Evolutionary conservation across 1,140 invertebrate species (phyloP).

Genomic region (Scaptodrosophila lebanonensis): DNA sequence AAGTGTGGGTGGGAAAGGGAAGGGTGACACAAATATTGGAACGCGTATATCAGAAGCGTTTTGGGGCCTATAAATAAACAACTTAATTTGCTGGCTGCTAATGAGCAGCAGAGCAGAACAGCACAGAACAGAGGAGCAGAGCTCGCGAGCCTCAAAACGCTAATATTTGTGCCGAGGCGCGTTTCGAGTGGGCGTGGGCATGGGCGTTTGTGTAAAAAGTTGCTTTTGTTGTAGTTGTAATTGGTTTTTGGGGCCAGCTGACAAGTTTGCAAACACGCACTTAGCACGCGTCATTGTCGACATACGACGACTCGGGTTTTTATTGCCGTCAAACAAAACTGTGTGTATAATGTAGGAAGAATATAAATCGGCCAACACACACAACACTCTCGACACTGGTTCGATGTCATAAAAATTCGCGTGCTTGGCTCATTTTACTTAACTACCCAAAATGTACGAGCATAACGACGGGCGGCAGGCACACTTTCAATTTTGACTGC

Average conservation of each 20-base stretch:
- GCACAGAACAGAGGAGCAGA: too few species aligned
- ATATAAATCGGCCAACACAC: too few species aligned
- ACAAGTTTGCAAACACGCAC: constrained; percentile 57
- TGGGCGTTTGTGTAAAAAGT: constrained; percentile 16
- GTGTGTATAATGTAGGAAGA: constrained; percentile 53
- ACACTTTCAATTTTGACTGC: constrained; percentile 56
- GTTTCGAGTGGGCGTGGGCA: neutral
- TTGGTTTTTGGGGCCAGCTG: constrained; percentile 53
- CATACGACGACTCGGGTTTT: too few species aligned
- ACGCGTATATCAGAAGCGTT: too few species aligned
- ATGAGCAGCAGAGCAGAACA: too few species aligned
- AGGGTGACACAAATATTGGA: too few species aligned
- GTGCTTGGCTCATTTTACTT: constrained; percentile 52
- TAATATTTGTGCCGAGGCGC: neutral
- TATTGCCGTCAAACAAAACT: too few species aligned
- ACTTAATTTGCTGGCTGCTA: constrained; percentile 71
- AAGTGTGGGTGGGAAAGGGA: too few species aligned
- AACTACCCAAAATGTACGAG: constrained; percentile 41
- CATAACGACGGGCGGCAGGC: constrained; percentile 35
- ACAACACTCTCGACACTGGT: too few species aligned
- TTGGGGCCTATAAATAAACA: constrained; percentile 56
- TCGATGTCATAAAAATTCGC: constrained; percentile 73
- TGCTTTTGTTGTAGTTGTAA: constrained; percentile 38
- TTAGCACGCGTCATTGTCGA: too few species aligned
- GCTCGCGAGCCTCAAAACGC: too few species aligned